These are phyloP conservation scores for Vimba vimba DNA, from an alignment of 2,113 vertebrate genomes.

Conservation along the genomic window DNA sequence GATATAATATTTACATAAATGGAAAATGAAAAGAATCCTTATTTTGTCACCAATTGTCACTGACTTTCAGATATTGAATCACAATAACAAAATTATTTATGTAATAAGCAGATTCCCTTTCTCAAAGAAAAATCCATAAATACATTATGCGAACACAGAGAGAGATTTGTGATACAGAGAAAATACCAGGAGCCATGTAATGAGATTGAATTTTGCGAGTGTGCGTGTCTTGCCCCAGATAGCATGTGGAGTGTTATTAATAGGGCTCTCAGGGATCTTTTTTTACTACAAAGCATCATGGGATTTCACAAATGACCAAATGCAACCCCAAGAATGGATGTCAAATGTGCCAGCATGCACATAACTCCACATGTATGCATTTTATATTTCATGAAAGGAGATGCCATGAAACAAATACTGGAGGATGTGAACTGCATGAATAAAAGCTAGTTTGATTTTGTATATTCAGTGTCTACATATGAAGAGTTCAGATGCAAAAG, in stretches of 20 bases:
- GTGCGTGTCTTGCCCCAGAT: constrained; percentile 66
- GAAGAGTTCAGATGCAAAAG: no score
- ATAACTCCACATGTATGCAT: constrained; percentile 56
- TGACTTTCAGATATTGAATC: background rate
- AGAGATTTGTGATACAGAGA: constrained; percentile 2
- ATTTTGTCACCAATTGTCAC: background rate
- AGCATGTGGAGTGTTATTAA: constrained; percentile 75
- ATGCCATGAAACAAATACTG: background rate
- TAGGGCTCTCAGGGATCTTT: constrained; percentile 69
- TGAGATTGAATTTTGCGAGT: constrained; percentile 31
- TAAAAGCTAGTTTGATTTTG: background rate
- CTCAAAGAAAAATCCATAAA: constrained; percentile 12
- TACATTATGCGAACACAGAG: background rate
- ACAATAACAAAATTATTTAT: constrained; percentile 7
- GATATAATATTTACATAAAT: constrained; percentile 1
- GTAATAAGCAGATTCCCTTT: constrained; percentile 6
- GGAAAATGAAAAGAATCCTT: background rate
- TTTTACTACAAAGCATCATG: constrained; percentile 66
- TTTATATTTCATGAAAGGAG: background rate
- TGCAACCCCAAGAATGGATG: constrained; percentile 7
- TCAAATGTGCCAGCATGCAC: background rate
- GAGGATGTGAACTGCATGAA: background rate
- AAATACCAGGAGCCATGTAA: constrained; percentile 31
- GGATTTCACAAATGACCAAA: constrained; percentile 58
- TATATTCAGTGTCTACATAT: background rate